Conservation (phyloP, 2,113 vertebrate genomes). For the Orycteropus afer region DNA sequence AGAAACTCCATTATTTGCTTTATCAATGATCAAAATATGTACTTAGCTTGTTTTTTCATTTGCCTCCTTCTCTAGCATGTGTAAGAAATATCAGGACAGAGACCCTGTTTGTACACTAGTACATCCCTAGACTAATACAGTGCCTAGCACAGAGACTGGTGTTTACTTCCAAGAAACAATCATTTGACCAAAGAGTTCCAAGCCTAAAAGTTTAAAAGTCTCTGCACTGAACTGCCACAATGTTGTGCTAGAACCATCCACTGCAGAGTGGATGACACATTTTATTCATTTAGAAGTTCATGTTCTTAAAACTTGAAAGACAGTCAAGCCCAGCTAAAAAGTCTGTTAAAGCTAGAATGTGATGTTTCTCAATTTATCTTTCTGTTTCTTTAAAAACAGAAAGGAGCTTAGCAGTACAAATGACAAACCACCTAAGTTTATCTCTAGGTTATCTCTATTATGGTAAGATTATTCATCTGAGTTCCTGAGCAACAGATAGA, state of each 20-base stretch:
- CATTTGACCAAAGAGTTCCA: not conserved
- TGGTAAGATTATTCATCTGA: not conserved
- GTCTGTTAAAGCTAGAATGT: not conserved
- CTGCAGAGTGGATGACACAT: not conserved
- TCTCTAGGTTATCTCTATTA: not conserved
- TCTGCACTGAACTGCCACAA: not conserved
- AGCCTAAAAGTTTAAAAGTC: not conserved
- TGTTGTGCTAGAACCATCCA: not conserved
- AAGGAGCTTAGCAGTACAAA: not conserved
- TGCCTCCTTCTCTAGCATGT: not conserved
- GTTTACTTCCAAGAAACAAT: not conserved
- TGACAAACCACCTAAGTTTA: not conserved
- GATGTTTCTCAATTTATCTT: not conserved
- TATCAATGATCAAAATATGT: not conserved
- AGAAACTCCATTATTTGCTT: not conserved
- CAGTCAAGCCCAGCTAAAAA: not conserved
- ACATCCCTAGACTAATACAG: not conserved
- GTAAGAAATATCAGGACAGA: not conserved
- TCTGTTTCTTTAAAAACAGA: not conserved
- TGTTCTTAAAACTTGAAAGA: slow-evolving; percentile 29
- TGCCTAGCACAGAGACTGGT: not conserved
- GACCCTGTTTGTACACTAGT: not conserved
- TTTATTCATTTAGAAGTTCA: not conserved
- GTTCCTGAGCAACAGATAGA: not conserved
- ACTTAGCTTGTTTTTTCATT: not conserved